Conservation (phyloP, 2,888 invertebrate genomes). For the Mesoligia furuncula region DNA sequence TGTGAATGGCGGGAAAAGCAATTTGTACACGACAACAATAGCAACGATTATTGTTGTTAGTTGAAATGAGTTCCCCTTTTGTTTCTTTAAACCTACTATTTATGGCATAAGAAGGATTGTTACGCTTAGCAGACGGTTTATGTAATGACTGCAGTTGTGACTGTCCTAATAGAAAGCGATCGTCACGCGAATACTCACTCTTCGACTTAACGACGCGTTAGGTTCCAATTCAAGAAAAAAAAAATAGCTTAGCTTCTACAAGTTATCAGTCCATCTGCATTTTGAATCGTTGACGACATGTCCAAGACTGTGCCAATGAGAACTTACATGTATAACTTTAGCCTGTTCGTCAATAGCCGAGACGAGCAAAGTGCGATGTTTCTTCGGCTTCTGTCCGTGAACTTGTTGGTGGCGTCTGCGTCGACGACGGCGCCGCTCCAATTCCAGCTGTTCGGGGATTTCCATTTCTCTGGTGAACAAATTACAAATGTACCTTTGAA, state of each 20-base stretch:
- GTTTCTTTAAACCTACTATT: not conserved
- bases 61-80: slow-evolving; percentile 9
- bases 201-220: too few species aligned
- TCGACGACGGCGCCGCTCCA: slow-evolving; percentile 84
- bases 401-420: slow-evolving; percentile 75
- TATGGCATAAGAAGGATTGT: not conserved
- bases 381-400: slow-evolving; percentile 79
- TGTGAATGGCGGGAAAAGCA: slow-evolving; percentile 39
- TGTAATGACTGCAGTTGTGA: not conserved
- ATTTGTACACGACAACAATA: slow-evolving; percentile 45
- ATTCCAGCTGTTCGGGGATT: slow-evolving; percentile 83
- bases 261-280: too few species aligned
- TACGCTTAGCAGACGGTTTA: not conserved
- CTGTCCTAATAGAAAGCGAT: too few species aligned
- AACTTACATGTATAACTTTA: slow-evolving; percentile 88
- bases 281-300: not conserved
- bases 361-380: slow-evolving; percentile 86
- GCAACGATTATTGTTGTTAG: slow-evolving; percentile 13
- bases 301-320: not conserved
- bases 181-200: too few species aligned
- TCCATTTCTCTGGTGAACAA: slow-evolving; percentile 74
- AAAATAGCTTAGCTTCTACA: too few species aligned
- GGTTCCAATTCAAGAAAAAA: too few species aligned
- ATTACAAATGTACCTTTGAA: not conserved
- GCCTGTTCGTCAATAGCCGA: slow-evolving; percentile 89